phyloP scores from a whole-genome alignment of 2,113 vertebrate species.

The Heterotis niloticus region DNA sequence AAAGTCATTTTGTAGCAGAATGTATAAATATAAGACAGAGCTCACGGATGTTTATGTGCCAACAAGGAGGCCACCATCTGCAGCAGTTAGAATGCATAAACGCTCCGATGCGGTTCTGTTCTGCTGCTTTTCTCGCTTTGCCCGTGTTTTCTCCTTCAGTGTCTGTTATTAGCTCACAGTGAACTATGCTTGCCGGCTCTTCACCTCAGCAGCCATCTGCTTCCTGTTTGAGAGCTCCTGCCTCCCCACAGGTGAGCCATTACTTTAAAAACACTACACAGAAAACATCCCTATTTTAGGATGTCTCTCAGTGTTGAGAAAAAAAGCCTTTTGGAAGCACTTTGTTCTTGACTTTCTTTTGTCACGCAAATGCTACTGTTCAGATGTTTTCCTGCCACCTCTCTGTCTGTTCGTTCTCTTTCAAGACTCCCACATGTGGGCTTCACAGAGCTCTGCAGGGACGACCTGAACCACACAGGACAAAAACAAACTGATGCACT shows the following conservation, averaged over 20 bases:
- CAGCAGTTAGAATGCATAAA: not conserved
- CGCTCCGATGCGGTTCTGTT: not conserved
- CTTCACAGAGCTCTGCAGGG: conserved; percentile 42
- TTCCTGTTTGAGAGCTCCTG: not conserved
- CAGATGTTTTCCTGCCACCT: conserved; percentile 20
- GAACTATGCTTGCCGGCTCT: not conserved
- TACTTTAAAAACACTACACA: not conserved
- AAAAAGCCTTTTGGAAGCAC: not conserved
- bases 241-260: not conserved
- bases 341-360: not conserved
- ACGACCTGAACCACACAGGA: conserved; percentile 52
- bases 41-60: not conserved
- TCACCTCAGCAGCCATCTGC: not conserved
- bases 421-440: conserved; percentile 28
- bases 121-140: not conserved
- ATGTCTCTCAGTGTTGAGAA: not conserved
- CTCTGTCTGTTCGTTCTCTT: conserved; percentile 2
- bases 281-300: not conserved
- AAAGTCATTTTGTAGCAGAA: not conserved
- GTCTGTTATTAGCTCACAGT: conserved; percentile 12
- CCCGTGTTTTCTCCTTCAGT: not conserved
- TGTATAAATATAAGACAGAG: not conserved
- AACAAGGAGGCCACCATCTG: no score
- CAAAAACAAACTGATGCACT: conserved; percentile 48
- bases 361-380: conserved; percentile 16